Evolutionary conservation across 2,797 vertebrate species (phyloP).

Genomic region (Pachyuromys duprasi): DNA sequence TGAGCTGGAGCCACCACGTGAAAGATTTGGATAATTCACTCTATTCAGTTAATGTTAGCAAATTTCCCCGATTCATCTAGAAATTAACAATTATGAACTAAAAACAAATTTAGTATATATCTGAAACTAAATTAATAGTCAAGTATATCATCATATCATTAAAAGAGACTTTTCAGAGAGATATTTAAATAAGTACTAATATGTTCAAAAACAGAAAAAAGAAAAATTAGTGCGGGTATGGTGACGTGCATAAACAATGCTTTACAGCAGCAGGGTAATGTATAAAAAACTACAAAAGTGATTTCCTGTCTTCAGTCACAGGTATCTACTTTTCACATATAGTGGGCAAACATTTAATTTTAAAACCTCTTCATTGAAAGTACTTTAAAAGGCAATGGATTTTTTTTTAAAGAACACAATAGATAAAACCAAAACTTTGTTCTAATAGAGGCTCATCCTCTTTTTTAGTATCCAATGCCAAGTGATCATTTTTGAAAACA

Average conservation of each 20-base stretch:
- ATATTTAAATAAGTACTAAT: neutral
- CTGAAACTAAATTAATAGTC: neutral
- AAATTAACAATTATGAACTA: neutral
- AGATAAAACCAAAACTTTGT: neutral
- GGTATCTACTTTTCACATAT: neutral
- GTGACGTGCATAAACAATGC: neutral
- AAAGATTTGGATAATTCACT: neutral
- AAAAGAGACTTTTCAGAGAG: neutral
- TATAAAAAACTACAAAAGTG: neutral
- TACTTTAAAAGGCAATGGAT: neutral
- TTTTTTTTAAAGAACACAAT: neutral
- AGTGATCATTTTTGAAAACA: neutral
- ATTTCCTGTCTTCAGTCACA: neutral
- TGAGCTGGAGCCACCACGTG: neutral
- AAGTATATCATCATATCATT: neutral
- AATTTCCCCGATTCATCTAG: neutral
- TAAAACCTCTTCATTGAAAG: neutral
- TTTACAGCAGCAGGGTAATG: neutral
- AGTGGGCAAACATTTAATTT: neutral
- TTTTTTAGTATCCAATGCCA: neutral
- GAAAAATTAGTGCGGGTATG: neutral
- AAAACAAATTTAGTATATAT: neutral
- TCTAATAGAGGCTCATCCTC: neutral
- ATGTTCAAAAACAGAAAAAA: neutral
- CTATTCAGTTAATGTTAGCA: neutral